phyloP scores from a whole-genome alignment of 64 coral and sea anemone genomes.

The Pocillopora damicornis region DNA sequence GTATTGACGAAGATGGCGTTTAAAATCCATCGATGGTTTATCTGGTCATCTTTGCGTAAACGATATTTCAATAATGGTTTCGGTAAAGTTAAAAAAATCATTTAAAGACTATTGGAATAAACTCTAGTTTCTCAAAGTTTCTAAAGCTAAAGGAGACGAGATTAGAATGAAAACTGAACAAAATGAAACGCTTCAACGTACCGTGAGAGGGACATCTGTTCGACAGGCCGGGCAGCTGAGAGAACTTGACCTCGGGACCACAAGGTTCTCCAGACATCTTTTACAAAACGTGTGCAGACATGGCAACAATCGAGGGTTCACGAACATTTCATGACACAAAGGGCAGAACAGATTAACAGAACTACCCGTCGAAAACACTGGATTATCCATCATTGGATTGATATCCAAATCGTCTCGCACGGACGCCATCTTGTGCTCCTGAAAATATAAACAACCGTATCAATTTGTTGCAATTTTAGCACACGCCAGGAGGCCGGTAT shows the following conservation, averaged over 20 bases:
- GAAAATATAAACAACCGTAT: neutral
- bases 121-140: neutral
- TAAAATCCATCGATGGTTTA: no score
- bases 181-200: slow-evolving; percentile 22
- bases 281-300: slow-evolving; percentile 98
- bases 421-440: slow-evolving; percentile 74
- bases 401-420: slow-evolving; percentile 57
- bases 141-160: neutral
- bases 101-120: neutral
- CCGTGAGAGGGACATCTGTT: slow-evolving; percentile 78
- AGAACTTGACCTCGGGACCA: slow-evolving; percentile 72
- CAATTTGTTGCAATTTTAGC: neutral
- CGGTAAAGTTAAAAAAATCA: no score
- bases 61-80: no score
- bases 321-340: slow-evolving; percentile 83
- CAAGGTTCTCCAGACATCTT: slow-evolving; percentile 88
- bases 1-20: no score
- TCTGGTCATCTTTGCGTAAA: no score
- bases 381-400: slow-evolving; percentile 61
- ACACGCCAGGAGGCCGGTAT: neutral
- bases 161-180: neutral
- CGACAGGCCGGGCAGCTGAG: slow-evolving; percentile 89
- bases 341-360: slow-evolving; percentile 86
- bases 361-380: slow-evolving; percentile 53
- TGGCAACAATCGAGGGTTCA: slow-evolving; percentile 79